A percentile compares a stretch with the other conserved stretches of the same genome.
These are phyloP conservation scores for Astropecten irregularis DNA, from an alignment of 53 echinoderm and acorn worm species.

Conservation along the genomic window DNA sequence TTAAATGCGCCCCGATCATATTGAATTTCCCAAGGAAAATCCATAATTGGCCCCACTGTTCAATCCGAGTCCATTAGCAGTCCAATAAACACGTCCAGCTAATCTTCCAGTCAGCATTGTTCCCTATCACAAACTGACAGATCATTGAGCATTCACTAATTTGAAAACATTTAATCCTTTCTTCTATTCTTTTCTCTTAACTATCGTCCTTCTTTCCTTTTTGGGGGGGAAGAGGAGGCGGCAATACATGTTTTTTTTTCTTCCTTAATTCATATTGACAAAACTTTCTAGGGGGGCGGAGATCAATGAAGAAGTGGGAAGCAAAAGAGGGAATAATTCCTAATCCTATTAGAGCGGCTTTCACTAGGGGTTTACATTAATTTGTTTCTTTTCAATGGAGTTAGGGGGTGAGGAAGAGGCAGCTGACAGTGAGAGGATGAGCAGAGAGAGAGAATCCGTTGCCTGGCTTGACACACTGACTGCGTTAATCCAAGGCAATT, in stretches of 20 bases:
- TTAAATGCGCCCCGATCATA: conserved; percentile 19
- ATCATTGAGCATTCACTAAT: neutral
- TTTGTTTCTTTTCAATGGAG: neutral
- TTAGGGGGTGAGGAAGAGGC: too few species aligned
- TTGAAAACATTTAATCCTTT: neutral
- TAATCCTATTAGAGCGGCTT: conserved; percentile 26
- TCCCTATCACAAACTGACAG: neutral
- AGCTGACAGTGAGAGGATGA: neutral
- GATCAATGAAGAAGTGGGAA: conserved; percentile 3
- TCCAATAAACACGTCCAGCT: neutral
- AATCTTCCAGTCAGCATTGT: neutral
- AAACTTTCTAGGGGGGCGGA: neutral
- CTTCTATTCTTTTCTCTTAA: too few species aligned
- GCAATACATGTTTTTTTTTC: neutral
- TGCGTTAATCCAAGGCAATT: too few species aligned
- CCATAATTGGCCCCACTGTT: neutral
- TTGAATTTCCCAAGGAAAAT: neutral
- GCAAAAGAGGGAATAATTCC: neutral
- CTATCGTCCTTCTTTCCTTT: too few species aligned
- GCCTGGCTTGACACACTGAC: too few species aligned
- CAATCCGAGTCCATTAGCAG: conserved; percentile 1
- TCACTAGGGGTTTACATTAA: neutral
- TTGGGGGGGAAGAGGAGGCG: too few species aligned
- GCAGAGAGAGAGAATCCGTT: neutral
- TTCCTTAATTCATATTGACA: neutral